A percentile compares a stretch with the other conserved stretches of the same genome.
Evolutionary conservation across 1,140 invertebrate species (phyloP).

Genomic region (Prorops nasuta): DNA sequence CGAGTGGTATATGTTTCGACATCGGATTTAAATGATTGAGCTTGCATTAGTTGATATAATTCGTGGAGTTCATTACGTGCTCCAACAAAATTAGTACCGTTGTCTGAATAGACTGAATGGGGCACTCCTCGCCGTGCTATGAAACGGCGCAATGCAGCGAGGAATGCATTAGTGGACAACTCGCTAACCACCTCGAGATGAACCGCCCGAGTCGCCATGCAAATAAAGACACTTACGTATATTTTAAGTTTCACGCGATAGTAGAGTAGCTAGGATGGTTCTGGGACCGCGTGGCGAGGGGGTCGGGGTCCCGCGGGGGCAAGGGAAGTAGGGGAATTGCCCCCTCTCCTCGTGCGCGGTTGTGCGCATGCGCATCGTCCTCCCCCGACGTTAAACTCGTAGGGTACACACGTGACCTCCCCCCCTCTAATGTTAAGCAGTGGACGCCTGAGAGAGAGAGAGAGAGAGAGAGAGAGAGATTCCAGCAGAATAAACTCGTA

Average conservation of each 20-base stretch:
- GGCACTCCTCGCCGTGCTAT: neutral
- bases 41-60: neutral
- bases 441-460: too few relatives aligned
- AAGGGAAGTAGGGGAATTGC: too few relatives aligned
- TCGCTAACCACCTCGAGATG: neutral
- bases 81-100: constrained; percentile 40
- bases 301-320: too few relatives aligned
- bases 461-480: too few relatives aligned
- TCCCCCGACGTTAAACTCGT: too few relatives aligned
- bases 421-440: too few relatives aligned
- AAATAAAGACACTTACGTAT: neutral
- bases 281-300: too few relatives aligned
- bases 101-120: constrained; percentile 29
- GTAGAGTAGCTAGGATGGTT: too few relatives aligned
- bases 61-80: constrained; percentile 14
- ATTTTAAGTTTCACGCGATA: neutral
- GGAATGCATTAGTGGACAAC: neutral
- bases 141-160: neutral
- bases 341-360: too few relatives aligned
- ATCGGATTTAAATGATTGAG: neutral
- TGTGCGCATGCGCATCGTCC: too few relatives aligned
- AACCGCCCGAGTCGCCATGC: neutral
- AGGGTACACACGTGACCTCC: too few relatives aligned
- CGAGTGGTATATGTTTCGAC: neutral
- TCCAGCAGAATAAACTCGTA: too few relatives aligned